A percentile compares a stretch with the other conserved stretches of the same genome.
These are phyloP conservation scores for Eudasyphora cyanicolor DNA, from an alignment of 2,888 invertebrate species.

Conservation along the genomic window DNA sequence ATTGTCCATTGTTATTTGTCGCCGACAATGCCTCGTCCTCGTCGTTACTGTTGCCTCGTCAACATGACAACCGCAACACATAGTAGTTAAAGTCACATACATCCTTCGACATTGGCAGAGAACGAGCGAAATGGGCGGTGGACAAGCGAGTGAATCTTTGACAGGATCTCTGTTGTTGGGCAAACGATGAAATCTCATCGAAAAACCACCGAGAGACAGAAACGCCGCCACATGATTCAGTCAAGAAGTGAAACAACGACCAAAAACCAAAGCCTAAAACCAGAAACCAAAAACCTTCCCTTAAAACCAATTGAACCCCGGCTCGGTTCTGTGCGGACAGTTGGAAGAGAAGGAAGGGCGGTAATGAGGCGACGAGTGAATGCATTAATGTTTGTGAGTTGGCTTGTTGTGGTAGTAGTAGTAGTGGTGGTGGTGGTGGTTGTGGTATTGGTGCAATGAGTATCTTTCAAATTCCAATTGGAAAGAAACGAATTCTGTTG, in stretches of 20 bases:
- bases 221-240: not conserved
- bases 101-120: slow-evolving; percentile 3
- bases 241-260: not conserved
- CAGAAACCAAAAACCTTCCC: slow-evolving; percentile 33
- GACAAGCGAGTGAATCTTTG: slow-evolving; percentile 4
- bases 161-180: slow-evolving; percentile 23
- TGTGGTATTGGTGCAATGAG: not conserved
- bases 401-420: not conserved
- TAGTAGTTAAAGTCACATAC: not conserved
- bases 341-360: too few relatives aligned
- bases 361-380: slow-evolving; percentile 16
- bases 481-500: slow-evolving; percentile 39
- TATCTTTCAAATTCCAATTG: slow-evolving; percentile 56
- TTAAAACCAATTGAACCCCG: slow-evolving; percentile 8
- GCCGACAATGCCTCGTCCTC: not conserved
- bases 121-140: not conserved
- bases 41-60: not conserved
- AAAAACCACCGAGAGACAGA: not conserved
- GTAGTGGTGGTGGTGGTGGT: not conserved
- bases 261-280: not conserved
- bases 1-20: slow-evolving; percentile 12
- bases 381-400: slow-evolving; percentile 49
- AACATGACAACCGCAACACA: slow-evolving; percentile 27
- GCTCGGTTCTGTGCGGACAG: not conserved
- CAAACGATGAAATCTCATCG: not conserved